Base-by-base conservation (phyloP, 2,888 invertebrate species). In the Ectobius pallidus region DNA sequence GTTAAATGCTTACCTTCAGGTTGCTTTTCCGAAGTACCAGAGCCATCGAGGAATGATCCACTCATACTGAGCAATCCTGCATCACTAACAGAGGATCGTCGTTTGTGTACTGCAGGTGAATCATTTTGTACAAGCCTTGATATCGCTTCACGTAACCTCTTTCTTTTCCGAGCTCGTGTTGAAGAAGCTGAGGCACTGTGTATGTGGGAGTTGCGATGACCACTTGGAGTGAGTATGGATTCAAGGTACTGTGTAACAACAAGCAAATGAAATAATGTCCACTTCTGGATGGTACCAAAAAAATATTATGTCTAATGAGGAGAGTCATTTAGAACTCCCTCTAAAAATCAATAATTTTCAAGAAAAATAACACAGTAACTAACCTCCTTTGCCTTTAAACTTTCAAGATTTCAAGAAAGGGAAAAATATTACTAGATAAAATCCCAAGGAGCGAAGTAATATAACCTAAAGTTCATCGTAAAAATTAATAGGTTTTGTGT, bases 21-120 rank as follows among this genome's bases (percentile, higher is more conserved):
- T n/a, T 46, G 65, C 18, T 65, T 44, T 9, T 44, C 65, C 7
- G 65, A 44, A 27, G 42, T 70, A 14, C 25, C 88, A 69, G 96
- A 95, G 79, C 92, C 93, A 82, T 97, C 97, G 76, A 97, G 87
- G 82, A 96, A 92, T 78, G 95, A 96, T 39, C 93, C 93, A 77
- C 94, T 94, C 70, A 94, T 90, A 77, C 94, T 94, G 73, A 95
- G 87, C 74, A 93, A 87, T 42, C 93, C 94, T 62, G 94, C 91
- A 84, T 95, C 95, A 78, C 93, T 92, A 62, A 94, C 91, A 7
- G 94, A 94, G 1, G 95, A 95, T 76, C 95, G 89, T 30, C 96
- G 88, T 83, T 96, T 96, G 81, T 89, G 87, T 61, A 89, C 82
- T 77, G 89, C 89, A 18, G 89, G 85, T 69, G 75, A 76, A 25